Base-by-base conservation (phyloP, 2,888 invertebrate genomes). In the Hyalella azteca region DNA sequence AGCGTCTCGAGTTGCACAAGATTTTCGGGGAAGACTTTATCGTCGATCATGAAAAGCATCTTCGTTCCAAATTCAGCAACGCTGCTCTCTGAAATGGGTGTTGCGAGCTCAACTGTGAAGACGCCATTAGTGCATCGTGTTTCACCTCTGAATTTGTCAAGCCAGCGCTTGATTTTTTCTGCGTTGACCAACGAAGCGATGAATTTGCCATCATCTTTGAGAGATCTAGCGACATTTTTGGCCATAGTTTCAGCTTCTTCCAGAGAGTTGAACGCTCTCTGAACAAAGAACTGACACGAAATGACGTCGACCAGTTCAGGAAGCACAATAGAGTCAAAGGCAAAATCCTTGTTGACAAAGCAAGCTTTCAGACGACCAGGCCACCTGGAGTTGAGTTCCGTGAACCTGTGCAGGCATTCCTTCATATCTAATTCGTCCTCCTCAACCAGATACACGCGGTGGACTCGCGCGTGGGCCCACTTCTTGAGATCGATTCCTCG, bases 281-380 rank as follows among this genome's bases (percentile, higher is more conserved):
- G 75, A 15, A 75, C 75, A 45, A 75, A 75, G 45, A 75, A 75
- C 45, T 75, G 75, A 45, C 75, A 75, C 75, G 75, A 75, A 5
- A 75, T 45, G 13, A 41, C 45, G 22, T 75, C 75, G 1, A 75
- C 75, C 5, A 15, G 40, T 39, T 75, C 75, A 7, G 75, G 75
- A 11, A 41, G 45, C 40, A 75, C 26, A 15, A 75, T 75, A 45
- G 41, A 22, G 26, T 75, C 75, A 19, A 45, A 75, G 19, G 29
- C 75, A n/a, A 41, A 75, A 45, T 75, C 75, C 40, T 75, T 75
- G 41, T 75, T 41, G 29, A 75, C 45, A 22, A 75, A 75, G n/a
- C 41, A 26, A 5, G 75, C 75, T 75, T 75, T 75, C 22, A 75
- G 45, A n/a, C 41, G 40, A 29, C 29, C 75, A 13, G 75, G 75